phyloP scores from a whole-genome alignment of 2,888 invertebrate species.

The Diachrysia chrysitis region DNA sequence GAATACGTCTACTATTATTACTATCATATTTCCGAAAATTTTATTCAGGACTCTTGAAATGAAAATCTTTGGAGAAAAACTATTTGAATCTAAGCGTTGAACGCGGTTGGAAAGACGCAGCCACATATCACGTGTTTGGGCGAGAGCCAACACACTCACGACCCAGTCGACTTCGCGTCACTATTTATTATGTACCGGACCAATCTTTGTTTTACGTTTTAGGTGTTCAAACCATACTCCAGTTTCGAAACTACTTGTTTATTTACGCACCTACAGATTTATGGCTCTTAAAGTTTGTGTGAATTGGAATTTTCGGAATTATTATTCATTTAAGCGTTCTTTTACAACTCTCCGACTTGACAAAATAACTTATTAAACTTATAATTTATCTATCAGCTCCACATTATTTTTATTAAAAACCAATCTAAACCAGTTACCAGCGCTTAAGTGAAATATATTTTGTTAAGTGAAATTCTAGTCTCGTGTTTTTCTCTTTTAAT shows the following conservation, averaged over 20 bases:
- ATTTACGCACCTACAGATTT: constrained; percentile 57
- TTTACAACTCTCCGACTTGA: neutral
- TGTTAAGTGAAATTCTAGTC: constrained; percentile 21
- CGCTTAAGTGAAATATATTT: constrained; percentile 3
- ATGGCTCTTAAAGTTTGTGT: constrained; percentile 51
- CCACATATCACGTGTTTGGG: constrained; percentile 62
- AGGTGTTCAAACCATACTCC: constrained; percentile 50
- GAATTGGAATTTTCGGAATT: constrained; percentile 42
- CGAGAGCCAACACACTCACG: constrained; percentile 50
- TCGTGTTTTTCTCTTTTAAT: constrained; percentile 20
- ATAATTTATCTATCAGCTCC: neutral
- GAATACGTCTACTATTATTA: constrained; percentile 18
- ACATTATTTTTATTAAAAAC: neutral
- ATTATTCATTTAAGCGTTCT: constrained; percentile 39
- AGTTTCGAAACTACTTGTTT: constrained; percentile 56
- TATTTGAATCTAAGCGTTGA: constrained; percentile 49
- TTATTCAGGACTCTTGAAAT: constrained; percentile 45
- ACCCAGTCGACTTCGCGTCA: constrained; percentile 52
- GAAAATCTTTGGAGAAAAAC: constrained; percentile 50
- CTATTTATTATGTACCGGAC: constrained; percentile 60
- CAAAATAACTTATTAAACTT: neutral
- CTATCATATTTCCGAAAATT: constrained; percentile 37
- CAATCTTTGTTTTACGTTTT: constrained; percentile 61
- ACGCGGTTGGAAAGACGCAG: constrained; percentile 41
- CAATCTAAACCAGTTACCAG: neutral